Conservation (phyloP, 2,113 vertebrate species). For the Isichthys henryi region DNA sequence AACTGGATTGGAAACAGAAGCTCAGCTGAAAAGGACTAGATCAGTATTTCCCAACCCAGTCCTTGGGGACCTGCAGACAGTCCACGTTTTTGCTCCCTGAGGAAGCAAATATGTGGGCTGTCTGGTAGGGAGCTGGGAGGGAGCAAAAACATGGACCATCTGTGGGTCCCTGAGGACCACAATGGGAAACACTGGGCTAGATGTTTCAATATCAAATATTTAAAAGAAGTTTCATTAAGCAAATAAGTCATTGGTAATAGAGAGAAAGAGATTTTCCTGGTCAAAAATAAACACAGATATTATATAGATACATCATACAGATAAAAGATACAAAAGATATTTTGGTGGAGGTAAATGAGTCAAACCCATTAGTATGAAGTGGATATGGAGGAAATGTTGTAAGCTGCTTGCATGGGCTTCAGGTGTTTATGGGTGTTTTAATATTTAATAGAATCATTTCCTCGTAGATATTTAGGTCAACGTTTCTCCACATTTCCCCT, state of each 20-base stretch:
- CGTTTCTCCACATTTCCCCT: too few relatives aligned
- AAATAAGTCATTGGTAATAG: background rate
- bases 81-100: background rate
- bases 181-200: background rate
- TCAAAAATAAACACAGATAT: background rate
- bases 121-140: background rate
- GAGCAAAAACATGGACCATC: background rate
- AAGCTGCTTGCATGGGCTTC: background rate
- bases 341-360: background rate
- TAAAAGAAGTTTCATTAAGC: background rate
- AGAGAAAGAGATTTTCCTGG: background rate
- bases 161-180: background rate
- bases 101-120: background rate
- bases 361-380: background rate
- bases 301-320: background rate
- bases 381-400: background rate
- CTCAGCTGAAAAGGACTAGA: background rate
- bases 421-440: background rate
- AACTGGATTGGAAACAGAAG: background rate
- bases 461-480: background rate
- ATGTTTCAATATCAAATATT: background rate
- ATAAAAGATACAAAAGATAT: background rate
- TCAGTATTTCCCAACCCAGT: background rate
- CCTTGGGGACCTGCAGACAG: background rate
- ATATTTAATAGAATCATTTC: background rate